phyloP scores from a whole-genome alignment of 2,888 invertebrate species.

The Pegoplata infirma region DNA sequence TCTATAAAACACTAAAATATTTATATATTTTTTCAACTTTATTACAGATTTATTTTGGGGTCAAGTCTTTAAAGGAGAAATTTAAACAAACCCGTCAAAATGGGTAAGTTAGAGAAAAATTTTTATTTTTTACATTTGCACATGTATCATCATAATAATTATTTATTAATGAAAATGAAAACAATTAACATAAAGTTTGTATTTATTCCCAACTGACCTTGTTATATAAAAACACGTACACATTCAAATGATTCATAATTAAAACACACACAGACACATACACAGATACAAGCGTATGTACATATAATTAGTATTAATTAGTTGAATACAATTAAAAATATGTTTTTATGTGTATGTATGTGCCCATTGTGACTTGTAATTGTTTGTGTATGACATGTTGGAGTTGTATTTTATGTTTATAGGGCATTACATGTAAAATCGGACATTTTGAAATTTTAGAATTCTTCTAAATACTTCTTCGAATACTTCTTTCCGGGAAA shows the following conservation, averaged over 20 bases:
- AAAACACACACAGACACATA: too few relatives aligned
- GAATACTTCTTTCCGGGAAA: too few relatives aligned
- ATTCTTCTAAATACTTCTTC: too few relatives aligned
- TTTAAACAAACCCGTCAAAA: neutral
- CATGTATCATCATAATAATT: neutral
- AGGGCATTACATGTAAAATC: too few relatives aligned
- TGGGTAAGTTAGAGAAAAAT: constrained; percentile 37
- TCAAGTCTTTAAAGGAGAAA: neutral
- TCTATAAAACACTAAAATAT: neutral
- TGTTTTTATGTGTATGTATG: neutral
- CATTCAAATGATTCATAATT: too few relatives aligned
- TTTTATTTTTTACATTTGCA: neutral
- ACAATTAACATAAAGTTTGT: constrained; percentile 2
- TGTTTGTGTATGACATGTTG: too few relatives aligned
- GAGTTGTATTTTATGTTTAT: too few relatives aligned
- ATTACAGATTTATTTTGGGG: constrained; percentile 21
- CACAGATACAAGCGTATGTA: too few relatives aligned
- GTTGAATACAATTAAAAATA: too few relatives aligned
- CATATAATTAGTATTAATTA: too few relatives aligned
- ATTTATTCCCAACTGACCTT: neutral
- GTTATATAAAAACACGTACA: neutral
- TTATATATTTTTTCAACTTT: constrained; percentile 1
- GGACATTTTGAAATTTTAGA: too few relatives aligned
- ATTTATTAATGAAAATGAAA: constrained; percentile 5
- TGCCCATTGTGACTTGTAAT: neutral